Conservation (phyloP, 2,797 vertebrate genomes). For the Catostomus latipinnis region DNA sequence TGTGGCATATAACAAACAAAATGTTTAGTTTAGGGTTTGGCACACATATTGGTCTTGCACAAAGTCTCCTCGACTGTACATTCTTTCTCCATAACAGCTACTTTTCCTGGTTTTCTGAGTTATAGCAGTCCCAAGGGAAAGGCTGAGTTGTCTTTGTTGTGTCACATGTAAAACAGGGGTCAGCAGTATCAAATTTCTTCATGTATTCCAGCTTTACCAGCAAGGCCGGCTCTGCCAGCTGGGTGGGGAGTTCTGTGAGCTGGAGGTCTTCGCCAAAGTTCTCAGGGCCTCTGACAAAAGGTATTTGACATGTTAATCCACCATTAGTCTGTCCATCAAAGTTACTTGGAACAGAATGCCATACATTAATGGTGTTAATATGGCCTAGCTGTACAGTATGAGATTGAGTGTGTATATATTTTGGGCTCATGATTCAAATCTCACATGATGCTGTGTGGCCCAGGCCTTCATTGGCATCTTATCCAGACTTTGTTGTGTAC, state of each 20-base stretch:
- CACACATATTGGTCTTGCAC: slow-evolving; percentile 20
- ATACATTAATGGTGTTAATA: not conserved
- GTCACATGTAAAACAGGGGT: slow-evolving; percentile 42
- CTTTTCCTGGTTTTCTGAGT: slow-evolving; percentile 2
- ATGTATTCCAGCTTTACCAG: slow-evolving; percentile 91
- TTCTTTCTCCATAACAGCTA: slow-evolving; percentile 27
- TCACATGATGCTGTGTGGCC: slow-evolving; percentile 8
- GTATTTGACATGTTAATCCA: slow-evolving; percentile 68
- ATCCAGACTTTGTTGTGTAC: not conserved
- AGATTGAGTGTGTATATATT: slow-evolving; percentile 11
- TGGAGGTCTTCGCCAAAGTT: slow-evolving; percentile 99
- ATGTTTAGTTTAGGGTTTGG: slow-evolving; percentile 1
- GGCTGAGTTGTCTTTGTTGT: slow-evolving; percentile 16
- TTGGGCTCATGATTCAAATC: slow-evolving; percentile 19
- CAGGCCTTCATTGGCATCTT: not conserved
- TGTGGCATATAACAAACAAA: not conserved
- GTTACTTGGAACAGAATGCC: not conserved
- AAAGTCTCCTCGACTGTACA: slow-evolving; percentile 42
- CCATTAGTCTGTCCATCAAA: not conserved
- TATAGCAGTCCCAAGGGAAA: too few species aligned
- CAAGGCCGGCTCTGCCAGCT: slow-evolving; percentile 98
- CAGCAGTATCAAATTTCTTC: slow-evolving; percentile 47
- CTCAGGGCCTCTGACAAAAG: slow-evolving; percentile 98
- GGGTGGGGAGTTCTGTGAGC: slow-evolving; percentile 98
- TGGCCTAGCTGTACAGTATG: not conserved